phyloP scores from a whole-genome alignment of 2,113 vertebrate genomes.

The Xenus cinereus region DNA sequence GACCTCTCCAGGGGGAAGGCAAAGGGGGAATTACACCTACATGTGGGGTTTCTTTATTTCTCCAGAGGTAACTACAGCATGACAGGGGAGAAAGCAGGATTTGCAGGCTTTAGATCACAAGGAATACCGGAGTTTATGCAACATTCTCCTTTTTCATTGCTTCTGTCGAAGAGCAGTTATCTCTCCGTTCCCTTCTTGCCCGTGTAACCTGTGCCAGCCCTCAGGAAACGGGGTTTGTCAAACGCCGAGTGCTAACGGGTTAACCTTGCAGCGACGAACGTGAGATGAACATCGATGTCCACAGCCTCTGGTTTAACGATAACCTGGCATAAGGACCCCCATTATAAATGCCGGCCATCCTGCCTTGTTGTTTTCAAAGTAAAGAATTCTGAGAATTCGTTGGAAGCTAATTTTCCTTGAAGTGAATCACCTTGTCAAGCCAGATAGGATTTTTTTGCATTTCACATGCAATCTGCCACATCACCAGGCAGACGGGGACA shows the following conservation, averaged over 20 bases:
- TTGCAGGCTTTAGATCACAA: background rate
- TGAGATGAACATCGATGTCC: background rate
- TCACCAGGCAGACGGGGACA: background rate
- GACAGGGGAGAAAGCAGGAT: background rate
- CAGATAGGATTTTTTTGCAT: background rate
- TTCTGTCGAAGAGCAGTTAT: background rate
- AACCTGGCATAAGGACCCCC: background rate
- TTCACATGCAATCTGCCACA: background rate
- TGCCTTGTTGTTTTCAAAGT: background rate
- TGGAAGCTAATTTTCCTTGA: background rate
- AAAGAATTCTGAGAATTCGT: background rate
- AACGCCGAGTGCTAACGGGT: background rate
- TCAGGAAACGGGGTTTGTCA: background rate
- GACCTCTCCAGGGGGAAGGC: background rate
- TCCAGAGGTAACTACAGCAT: background rate
- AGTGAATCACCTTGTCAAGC: conserved; percentile 31
- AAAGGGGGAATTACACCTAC: background rate
- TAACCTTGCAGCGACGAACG: background rate
- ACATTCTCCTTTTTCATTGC: background rate
- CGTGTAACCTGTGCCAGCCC: background rate
- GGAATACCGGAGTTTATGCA: background rate
- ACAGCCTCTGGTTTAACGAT: background rate
- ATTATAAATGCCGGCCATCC: background rate
- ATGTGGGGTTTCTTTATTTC: background rate
- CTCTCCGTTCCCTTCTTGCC: background rate